Evolutionary conservation across 2,797 vertebrate species (phyloP), one percentile per base, ranked within the genome.

Genomic region (Sciurus carolinensis): DNA sequence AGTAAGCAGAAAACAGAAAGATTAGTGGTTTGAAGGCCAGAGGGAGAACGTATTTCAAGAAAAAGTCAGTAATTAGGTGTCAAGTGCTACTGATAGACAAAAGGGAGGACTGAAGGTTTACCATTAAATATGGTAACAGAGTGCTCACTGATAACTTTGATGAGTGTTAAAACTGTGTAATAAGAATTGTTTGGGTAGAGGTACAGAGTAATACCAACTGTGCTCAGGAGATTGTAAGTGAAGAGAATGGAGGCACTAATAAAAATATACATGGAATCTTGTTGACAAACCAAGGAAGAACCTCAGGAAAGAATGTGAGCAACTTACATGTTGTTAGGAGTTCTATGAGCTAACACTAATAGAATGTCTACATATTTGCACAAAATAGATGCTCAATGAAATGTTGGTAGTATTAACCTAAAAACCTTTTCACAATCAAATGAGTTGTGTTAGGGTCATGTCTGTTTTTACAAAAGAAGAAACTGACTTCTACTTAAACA

Each of bases 41-140:
- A 50, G 71, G 14, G 22, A 42, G 73, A 85, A 94, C 72, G 44
- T 39, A 76, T 59, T 52, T 88, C 30, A 85, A 80, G 30, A 11
- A 88, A 91, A 75, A 76, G 42, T 57, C n/a, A 90, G 52, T 90
- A 83, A 86, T 81, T 89, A 80, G 36, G 30, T 84, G 42, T 92
- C 83, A 87, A 87, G 93, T 67, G 50, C 4, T 83, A 15, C 57
- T 69, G 24, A 90, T 26, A 28, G 71, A 69, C 42, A 36, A 80
- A 87, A 85, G 20, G 79, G 50, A 66, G 50, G 33, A 44, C 39
- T 76, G 20, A 80, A 91, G 82, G 42, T 44, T 79, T 39, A 62
- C n/a, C 50, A 69, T 47, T 85, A 47, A 84, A 18, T 67, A 80
- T 81, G 71, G n/a, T 42, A 89, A 24, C 13, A 4, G 86, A 44